Evolutionary conservation across 2,888 invertebrate species (phyloP), one percentile per base, ranked within the genome.

Genomic region (Ochropleura leucogaster): DNA sequence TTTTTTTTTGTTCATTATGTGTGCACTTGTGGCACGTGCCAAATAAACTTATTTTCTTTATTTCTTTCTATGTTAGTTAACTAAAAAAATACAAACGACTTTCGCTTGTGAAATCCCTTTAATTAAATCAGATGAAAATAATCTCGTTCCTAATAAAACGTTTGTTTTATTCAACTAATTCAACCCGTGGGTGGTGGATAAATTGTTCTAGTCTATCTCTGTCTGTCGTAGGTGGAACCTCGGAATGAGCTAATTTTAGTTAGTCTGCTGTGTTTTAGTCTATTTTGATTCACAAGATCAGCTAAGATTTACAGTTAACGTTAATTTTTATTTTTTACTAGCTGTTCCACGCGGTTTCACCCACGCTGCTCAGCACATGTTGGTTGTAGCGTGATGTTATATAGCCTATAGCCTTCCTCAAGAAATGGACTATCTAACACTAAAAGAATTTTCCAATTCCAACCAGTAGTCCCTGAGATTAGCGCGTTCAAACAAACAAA

Each of bases 151-250:
- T 18, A 18, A 53, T 40, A 44, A 47, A 55, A 16, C 42, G 63
- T 47, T 77, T 47, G 42, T 65, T 78, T 46, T 47, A 40, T 40
- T 51, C 51, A 77, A 49, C n/a, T 42, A 30, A 1, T 76, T 55
- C 14, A 46, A 65, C 60, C 42, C 47, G 79, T 77, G 64, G 53
- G 71, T 47, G 59, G 69, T 12, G 14, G 42, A 42, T 46, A 64
- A 77, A 70, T 59, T 16, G 14, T 47, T 64, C 18, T 7, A 64
- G 20, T 62, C 42, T 62, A 42, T 64, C 47, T 55, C 2, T 42
- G 16, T 30, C 30, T 30, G n/a, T 30, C 8, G 59, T 64, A 46
- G 57, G 59, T 10, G 51, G 60, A 4, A 40, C 20, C 44, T 40
- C 44, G 30, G 18, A 42, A 20, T 14, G 47, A 77, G 59, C 53